A percentile compares a stretch with the other conserved stretches of the same genome.
These are phyloP conservation scores for Heliconius hewitsoni DNA, from an alignment of 1,140 invertebrate species.

Conservation along the genomic window DNA sequence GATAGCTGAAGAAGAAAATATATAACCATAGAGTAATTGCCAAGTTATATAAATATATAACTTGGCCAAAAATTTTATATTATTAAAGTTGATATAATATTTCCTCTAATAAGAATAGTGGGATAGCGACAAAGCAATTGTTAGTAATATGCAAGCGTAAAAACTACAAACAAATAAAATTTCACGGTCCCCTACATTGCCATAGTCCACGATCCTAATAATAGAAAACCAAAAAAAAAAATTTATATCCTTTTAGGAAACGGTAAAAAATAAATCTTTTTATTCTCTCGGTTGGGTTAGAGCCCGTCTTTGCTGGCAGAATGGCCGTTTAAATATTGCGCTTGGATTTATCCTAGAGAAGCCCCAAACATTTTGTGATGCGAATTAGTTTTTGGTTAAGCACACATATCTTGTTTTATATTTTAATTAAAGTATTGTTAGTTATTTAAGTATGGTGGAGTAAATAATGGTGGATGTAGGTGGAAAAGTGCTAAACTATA, in stretches of 20 bases:
- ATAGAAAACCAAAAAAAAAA: not conserved
- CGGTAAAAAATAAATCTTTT: constrained; percentile 6
- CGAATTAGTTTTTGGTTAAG: not conserved
- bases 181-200: constrained; percentile 5
- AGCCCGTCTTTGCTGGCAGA: constrained; percentile 14
- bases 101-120: not conserved
- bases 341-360: constrained; percentile 16
- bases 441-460: no score
- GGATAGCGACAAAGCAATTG: not conserved
- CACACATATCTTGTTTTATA: not conserved
- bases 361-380: not conserved
- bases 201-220: not conserved
- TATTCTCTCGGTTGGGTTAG: constrained; percentile 18
- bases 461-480: no score
- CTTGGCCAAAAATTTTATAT: no score
- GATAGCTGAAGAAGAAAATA: no score
- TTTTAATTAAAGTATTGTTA: not conserved
- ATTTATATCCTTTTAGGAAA: constrained; percentile 7
- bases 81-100: not conserved
- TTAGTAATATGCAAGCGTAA: not conserved
- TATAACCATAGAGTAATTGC: no score
- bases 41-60: no score
- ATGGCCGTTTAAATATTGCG: constrained; percentile 16
- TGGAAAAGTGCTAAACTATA: no score
- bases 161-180: constrained; percentile 16